Evolutionary conservation across 2,113 vertebrate species (phyloP), one percentile per base, ranked within the genome.

Genomic region (Myxocyprinus asiaticus): DNA sequence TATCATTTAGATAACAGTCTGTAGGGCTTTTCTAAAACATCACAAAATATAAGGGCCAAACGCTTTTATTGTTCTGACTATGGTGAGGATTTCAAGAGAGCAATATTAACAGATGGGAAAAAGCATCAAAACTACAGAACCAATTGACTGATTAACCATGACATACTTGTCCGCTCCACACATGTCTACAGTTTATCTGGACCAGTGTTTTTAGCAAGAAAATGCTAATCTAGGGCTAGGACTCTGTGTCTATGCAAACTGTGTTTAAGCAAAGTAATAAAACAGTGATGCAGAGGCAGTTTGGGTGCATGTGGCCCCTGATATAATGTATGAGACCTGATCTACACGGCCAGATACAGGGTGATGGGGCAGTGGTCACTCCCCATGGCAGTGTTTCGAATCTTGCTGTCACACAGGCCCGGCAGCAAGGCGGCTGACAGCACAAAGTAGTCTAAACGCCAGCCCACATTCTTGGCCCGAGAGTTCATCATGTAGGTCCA

Each of bases 401-500:
- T 96, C 90, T 98, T 98, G 89, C 91, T 95, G 86, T 97, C 96
- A 42, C 95, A 96, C 82, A 98, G 82, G 0, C 87, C 85, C 0
- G 93, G 90, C 79, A 94, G 76, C 75, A 97, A 86, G 7, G 91
- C 90, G 0, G 88, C 77, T 0, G 96, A 98, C 81, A 98, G 82
- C 81, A 97, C 22, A 69, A 97, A 97, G 83, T 97, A 98, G 86
- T 98, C 96, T 5, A 98, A 94, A 70, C 95, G 90, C 96, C 96
- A 98, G 59, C 96, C 95, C 76, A 97, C 95, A 1, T 98, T 97
- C 87, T 96, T 96, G 7, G 88, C 71, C 8, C 95, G 91, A 11
- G 94, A 67, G 47, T 95, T 96, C 94, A 96, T 96, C 95, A 97
- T 96, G 87, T 96, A 97, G 78, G 96, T 97, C 96, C 96, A 98